Percentiles rank a stretch among this genome's conserved stretches.
phyloP scores from a whole-genome alignment of 2,113 vertebrate species.

The Oryzias curvinotus region DNA sequence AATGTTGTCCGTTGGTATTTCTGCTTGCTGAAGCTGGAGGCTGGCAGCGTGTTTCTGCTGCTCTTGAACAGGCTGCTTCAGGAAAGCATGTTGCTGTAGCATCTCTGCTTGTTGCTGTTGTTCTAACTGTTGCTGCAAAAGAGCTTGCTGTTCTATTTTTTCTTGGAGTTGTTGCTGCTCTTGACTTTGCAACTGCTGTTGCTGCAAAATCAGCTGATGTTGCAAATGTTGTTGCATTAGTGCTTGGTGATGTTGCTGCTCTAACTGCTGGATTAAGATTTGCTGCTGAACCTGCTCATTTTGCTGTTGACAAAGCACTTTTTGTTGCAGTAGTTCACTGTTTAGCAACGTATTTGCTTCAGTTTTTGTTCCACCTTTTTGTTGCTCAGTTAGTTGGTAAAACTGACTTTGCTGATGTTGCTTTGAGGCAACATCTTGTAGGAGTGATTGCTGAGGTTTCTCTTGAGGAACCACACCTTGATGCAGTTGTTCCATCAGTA shows the following conservation, averaged over 20 bases:
- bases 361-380: conserved; percentile 50
- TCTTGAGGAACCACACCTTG: conserved; percentile 48
- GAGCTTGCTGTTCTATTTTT: conserved; percentile 56
- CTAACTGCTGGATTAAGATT: conserved; percentile 56
- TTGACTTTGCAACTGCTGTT: conserved; percentile 56
- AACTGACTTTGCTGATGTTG: conserved; percentile 50
- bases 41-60: conserved; percentile 57
- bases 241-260: conserved; percentile 60
- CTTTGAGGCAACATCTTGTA: conserved; percentile 50
- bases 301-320: conserved; percentile 49
- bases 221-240: conserved; percentile 63
- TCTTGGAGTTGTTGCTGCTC: conserved; percentile 63
- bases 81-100: conserved; percentile 54
- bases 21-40: conserved; percentile 56
- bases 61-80: conserved; percentile 65
- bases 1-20: conserved; percentile 56
- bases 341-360: conserved; percentile 58
- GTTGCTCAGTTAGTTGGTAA: conserved; percentile 61
- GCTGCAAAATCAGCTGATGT: conserved; percentile 59
- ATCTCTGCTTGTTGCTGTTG: conserved; percentile 58
- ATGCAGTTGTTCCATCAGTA: neutral
- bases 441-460: conserved; percentile 36
- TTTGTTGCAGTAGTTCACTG: conserved; percentile 44
- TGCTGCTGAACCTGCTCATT: conserved; percentile 60
- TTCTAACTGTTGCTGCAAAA: conserved; percentile 68